Conservation (phyloP, 2,888 invertebrate genomes). For the Ochropleura plecta region DNA sequence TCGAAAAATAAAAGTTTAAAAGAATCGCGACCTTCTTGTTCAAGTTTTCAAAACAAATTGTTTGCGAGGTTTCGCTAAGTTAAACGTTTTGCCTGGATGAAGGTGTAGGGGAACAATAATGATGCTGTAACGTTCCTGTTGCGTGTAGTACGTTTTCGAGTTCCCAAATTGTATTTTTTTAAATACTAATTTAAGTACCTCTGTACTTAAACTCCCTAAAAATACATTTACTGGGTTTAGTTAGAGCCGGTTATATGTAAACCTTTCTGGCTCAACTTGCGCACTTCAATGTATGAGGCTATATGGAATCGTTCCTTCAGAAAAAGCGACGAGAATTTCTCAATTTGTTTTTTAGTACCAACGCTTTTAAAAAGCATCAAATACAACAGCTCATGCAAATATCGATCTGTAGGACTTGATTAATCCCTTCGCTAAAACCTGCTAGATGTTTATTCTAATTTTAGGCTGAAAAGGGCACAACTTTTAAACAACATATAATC, state of each 20-base stretch:
- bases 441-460: background rate
- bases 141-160: background rate
- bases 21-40: background rate
- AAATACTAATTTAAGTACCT: too few species aligned
- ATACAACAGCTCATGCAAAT: background rate
- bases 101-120: background rate
- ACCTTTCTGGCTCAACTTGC: background rate
- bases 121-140: background rate
- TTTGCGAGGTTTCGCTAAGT: background rate
- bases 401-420: background rate
- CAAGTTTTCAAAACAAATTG: background rate
- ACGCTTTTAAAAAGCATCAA: background rate
- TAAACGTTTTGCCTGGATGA: background rate
- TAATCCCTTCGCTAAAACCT: background rate
- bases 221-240: background rate
- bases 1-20: background rate
- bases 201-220: background rate
- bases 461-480: background rate
- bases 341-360: background rate
- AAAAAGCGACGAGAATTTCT: background rate
- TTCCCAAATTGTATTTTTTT: background rate
- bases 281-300: too few species aligned
- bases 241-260: too few species aligned
- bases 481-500: constrained; percentile 3
- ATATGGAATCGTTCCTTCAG: background rate